Evolutionary conservation across 2,797 vertebrate species (phyloP).

Genomic region (Crenichthys baileyi): DNA sequence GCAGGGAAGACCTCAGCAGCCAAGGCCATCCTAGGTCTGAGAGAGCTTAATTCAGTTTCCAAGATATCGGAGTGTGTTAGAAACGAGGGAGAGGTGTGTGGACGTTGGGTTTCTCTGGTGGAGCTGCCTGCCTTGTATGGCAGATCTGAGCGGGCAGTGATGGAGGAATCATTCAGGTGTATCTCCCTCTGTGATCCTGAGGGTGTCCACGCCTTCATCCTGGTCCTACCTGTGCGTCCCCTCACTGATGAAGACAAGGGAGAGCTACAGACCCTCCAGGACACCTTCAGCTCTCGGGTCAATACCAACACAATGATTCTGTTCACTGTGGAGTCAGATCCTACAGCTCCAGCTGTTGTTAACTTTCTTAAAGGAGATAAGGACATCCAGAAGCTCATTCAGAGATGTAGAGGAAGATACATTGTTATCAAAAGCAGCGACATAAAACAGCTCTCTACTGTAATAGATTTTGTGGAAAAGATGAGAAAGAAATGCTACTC

Average conservation of each 20-base stretch:
- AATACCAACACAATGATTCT: constrained; percentile 42
- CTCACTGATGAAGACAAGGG: constrained; percentile 31
- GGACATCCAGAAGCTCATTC: constrained; percentile 16
- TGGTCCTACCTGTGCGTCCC: constrained; percentile 38
- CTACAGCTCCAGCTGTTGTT: not conserved
- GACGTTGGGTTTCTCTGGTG: constrained; percentile 20
- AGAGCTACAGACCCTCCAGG: constrained; percentile 39
- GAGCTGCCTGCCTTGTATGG: constrained; percentile 27
- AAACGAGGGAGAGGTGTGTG: constrained; percentile 13
- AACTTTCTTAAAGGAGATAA: constrained; percentile 1
- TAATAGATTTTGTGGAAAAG: not conserved
- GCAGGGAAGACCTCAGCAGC: not conserved
- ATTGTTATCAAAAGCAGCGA: not conserved
- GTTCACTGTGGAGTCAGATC: constrained; percentile 45
- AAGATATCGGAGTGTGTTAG: not conserved
- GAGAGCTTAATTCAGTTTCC: not conserved
- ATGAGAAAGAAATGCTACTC: constrained; percentile 9
- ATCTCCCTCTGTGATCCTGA: constrained; percentile 37
- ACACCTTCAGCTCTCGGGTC: constrained; percentile 38
- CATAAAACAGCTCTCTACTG: constrained; percentile 2
- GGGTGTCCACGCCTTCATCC: constrained; percentile 43
- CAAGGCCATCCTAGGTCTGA: not conserved
- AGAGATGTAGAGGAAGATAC: constrained; percentile 4
- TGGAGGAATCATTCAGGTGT: not conserved
- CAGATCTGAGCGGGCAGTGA: not conserved